phyloP scores from a whole-genome alignment of 2,888 invertebrate species.

The Drosophila algonquin region DNA sequence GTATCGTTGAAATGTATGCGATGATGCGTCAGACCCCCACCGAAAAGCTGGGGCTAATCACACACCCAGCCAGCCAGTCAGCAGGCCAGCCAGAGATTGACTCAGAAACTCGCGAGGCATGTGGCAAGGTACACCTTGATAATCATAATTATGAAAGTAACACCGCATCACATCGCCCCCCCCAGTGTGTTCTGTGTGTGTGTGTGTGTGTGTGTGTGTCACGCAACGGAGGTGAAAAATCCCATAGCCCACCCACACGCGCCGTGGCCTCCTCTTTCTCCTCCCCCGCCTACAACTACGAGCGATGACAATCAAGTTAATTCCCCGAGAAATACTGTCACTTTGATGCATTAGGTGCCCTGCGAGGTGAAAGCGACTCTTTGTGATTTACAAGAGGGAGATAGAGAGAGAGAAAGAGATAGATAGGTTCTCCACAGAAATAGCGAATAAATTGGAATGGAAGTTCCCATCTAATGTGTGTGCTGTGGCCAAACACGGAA shows the following conservation, averaged over 20 bases:
- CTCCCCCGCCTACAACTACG: background rate
- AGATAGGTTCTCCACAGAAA: background rate
- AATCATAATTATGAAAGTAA: conserved; percentile 58
- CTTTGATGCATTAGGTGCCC: conserved; percentile 21
- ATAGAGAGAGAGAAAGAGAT: background rate
- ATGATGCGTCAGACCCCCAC: conserved; percentile 31
- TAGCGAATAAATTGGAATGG: background rate
- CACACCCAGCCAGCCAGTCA: background rate
- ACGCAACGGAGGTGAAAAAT: conserved; percentile 25
- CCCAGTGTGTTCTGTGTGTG: background rate
- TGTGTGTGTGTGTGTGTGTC: conserved; percentile 23
- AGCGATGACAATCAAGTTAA: conserved; percentile 5
- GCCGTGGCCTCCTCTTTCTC: too few species aligned
- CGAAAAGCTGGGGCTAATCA: conserved; percentile 21
- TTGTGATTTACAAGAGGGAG: background rate
- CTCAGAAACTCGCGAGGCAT: background rate
- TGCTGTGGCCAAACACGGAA: conserved; percentile 11
- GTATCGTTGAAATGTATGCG: background rate
- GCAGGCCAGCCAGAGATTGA: conserved; percentile 9
- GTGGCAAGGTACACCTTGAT: conserved; percentile 30
- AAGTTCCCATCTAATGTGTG: conserved; percentile 1
- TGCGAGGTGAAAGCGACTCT: conserved; percentile 15
- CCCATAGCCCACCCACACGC: conserved; percentile 5
- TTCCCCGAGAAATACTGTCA: conserved; percentile 15
- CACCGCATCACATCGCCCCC: conserved; percentile 31